phyloP scores from a whole-genome alignment of 2,113 vertebrate genomes.

The Odobenus rosmarus region DNA sequence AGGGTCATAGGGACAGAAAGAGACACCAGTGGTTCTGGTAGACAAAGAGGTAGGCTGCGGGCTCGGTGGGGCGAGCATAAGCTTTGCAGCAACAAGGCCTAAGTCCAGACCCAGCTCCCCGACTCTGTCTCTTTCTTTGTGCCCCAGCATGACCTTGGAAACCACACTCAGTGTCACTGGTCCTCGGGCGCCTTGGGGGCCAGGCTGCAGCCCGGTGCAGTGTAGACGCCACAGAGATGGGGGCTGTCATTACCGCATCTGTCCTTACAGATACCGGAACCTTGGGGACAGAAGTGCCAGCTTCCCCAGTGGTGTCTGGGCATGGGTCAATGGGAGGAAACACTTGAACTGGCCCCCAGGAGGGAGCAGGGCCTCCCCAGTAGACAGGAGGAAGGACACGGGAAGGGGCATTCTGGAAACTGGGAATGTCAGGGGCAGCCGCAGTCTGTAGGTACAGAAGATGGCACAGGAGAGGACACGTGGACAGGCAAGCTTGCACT shows the following conservation, averaged over 20 bases:
- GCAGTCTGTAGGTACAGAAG: background rate
- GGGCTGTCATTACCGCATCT: background rate
- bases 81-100: background rate
- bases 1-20: background rate
- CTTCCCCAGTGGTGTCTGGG: background rate
- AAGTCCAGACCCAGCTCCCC: background rate
- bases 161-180: background rate
- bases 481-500: background rate
- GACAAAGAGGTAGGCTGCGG: background rate
- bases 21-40: background rate
- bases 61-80: background rate
- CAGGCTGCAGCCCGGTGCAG: background rate
- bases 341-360: background rate
- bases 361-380: background rate
- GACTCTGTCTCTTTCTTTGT: background rate
- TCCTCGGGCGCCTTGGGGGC: background rate
- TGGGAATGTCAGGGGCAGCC: background rate
- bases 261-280: background rate
- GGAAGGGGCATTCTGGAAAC: background rate
- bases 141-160: background rate
- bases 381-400: background rate
- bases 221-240: too few relatives aligned
- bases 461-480: background rate
- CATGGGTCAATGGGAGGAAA: background rate
- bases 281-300: background rate